Conservation (phyloP, 2,113 vertebrate genomes). For the Butastur rufipennis region DNA sequence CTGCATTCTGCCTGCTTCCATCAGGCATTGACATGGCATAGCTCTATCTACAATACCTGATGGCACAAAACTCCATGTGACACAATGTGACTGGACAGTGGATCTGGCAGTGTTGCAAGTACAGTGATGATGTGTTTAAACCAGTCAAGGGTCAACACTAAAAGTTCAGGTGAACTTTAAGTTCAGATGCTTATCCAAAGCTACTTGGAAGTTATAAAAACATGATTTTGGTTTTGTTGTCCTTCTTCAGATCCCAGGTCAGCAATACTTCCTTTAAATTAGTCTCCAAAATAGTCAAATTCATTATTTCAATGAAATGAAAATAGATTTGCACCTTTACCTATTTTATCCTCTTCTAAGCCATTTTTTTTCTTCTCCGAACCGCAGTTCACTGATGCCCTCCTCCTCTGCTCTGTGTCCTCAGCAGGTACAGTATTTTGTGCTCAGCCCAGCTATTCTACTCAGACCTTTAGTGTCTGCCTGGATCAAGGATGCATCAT, state of each 20-base stretch:
- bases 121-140: not conserved
- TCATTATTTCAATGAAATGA: not conserved
- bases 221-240: not conserved
- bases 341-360: not conserved
- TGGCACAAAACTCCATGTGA: not conserved
- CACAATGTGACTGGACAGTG: not conserved
- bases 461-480: not conserved
- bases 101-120: not conserved
- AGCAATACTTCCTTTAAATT: not conserved
- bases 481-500: not conserved
- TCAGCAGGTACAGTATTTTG: not conserved
- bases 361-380: not conserved
- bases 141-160: not conserved
- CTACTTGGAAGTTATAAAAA: not conserved
- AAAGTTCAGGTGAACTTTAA: not conserved
- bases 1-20: conserved; percentile 7
- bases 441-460: not conserved
- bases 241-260: not conserved
- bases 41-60: not conserved
- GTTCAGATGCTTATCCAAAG: not conserved
- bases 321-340: not conserved
- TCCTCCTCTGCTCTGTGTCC: not conserved
- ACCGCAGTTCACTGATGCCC: not conserved
- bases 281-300: not conserved
- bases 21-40: not conserved